Percentiles rank a stretch among this genome's conserved stretches.
phyloP scores from a whole-genome alignment of 2,888 invertebrate species.

The Alentia gelatinosa region DNA sequence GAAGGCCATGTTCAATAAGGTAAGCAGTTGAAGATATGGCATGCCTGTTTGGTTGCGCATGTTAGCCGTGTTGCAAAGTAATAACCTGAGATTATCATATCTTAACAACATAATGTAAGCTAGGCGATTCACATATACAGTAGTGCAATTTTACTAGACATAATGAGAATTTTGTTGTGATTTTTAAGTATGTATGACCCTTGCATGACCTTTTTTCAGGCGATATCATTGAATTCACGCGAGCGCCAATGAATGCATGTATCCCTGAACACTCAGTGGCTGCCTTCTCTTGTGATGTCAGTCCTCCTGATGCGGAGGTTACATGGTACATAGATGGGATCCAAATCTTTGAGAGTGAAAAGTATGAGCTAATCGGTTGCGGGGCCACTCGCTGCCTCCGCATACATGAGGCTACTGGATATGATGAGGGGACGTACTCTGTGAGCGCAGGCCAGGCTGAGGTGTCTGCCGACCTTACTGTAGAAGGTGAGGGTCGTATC shows the following conservation, averaged over 20 bases:
- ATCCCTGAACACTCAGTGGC: constrained; percentile 28
- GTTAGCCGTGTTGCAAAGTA: neutral
- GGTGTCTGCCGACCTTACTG: constrained; percentile 28
- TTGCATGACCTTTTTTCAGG: constrained; percentile 11
- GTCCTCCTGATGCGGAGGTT: neutral
- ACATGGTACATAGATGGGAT: constrained; percentile 84
- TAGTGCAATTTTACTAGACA: too few species aligned
- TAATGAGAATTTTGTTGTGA: too few species aligned
- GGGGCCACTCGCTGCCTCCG: constrained; percentile 82
- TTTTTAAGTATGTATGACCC: neutral
- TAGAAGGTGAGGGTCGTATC: constrained; percentile 52
- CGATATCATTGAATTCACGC: neutral
- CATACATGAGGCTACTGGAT: constrained; percentile 80
- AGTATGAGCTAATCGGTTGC: constrained; percentile 63
- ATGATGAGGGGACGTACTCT: constrained; percentile 31
- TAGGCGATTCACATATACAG: too few species aligned
- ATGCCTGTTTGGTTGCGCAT: neutral
- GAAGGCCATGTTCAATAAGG: neutral
- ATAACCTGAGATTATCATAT: too few species aligned
- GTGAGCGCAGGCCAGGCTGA: neutral
- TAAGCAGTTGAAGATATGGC: neutral
- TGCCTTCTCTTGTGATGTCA: constrained; percentile 5
- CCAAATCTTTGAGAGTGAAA: constrained; percentile 78
- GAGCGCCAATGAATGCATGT: neutral
- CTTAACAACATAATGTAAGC: too few species aligned